A percentile compares a stretch with the other conserved stretches of the same genome.
These are phyloP conservation scores for Falcunculus frontatus DNA, from an alignment of 2,113 vertebrate genomes.

Conservation along the genomic window DNA sequence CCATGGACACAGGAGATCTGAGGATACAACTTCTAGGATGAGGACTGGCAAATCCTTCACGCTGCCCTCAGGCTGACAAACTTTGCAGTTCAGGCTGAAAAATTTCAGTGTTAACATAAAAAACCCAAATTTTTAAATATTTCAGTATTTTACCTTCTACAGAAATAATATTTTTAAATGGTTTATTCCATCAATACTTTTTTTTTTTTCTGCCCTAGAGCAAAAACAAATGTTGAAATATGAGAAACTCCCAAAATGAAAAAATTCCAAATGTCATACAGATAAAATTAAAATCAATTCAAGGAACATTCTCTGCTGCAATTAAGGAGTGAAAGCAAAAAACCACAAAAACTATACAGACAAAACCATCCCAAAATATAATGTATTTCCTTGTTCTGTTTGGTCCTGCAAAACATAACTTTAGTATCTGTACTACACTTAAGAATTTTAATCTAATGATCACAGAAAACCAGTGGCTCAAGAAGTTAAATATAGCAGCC, in stretches of 20 bases:
- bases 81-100: background rate
- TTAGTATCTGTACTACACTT: background rate
- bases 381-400: background rate
- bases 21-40: background rate
- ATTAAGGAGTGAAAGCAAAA: background rate
- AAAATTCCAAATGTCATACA: background rate
- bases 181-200: background rate
- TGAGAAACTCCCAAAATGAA: background rate
- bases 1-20: accelerated
- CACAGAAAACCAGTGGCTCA: background rate
- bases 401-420: background rate
- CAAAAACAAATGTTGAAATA: background rate
- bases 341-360: background rate
- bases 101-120: background rate
- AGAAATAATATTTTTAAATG: background rate
- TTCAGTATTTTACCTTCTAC: background rate
- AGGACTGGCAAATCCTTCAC: background rate
- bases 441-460: background rate
- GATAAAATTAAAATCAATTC: background rate
- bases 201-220: background rate
- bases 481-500: background rate
- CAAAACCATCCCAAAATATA: background rate
- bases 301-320: background rate
- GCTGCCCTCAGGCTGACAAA: background rate
- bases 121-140: background rate